Evolutionary conservation across 1,140 invertebrate genomes (phyloP), one percentile per base, ranked within the genome.

Genomic region (Daktulosphaira vitifoliae): DNA sequence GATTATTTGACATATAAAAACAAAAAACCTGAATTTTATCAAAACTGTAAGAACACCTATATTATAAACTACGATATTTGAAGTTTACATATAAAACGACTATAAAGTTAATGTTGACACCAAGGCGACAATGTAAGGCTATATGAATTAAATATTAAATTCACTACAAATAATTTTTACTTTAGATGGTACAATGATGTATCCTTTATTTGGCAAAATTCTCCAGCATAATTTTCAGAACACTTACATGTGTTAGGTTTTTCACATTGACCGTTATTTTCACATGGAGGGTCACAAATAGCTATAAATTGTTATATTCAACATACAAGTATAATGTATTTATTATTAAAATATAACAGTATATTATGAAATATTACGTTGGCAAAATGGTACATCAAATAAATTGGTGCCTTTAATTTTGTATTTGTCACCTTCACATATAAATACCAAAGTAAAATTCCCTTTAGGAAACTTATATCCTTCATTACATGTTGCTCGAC

Each of bases 191-290:
- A n/a, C n/a, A n/a, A n/a, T n/a, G n/a, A n/a, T n/a, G n/a, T n/a
- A n/a, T n/a, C n/a, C 29, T 33, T 33, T 33, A 33, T 33, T 72
- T 92, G 85, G 71, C 90, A 93, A 50, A 83, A 78, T 1, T 82
- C 79, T 16, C 90, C 90, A 23, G 79, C 79, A 73, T 81, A 90
- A 70, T 84, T 83, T 20, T 82, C 78, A 0, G 83, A 77, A 70
- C 89, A 93, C 9, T 82, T 73, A 70, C 89, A 91, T 1, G 79
- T 74, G 72, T 87, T 82, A 0, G 85, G 84, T 1, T 77, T 77
- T 1, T 84, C 71, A 71, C 89, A 92, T 15, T 86, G 84, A 1
- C 90, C 89, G 51, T 81, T 85, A 74, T 93, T 90, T 70, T 84
- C 76, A 73, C 89, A 93, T 1, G 78, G 74, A 0, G 85, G 83